Percentiles rank a stretch among this genome's conserved stretches.
phyloP scores from a whole-genome alignment of 2,888 invertebrate species.

The Smittia sp. region DNA sequence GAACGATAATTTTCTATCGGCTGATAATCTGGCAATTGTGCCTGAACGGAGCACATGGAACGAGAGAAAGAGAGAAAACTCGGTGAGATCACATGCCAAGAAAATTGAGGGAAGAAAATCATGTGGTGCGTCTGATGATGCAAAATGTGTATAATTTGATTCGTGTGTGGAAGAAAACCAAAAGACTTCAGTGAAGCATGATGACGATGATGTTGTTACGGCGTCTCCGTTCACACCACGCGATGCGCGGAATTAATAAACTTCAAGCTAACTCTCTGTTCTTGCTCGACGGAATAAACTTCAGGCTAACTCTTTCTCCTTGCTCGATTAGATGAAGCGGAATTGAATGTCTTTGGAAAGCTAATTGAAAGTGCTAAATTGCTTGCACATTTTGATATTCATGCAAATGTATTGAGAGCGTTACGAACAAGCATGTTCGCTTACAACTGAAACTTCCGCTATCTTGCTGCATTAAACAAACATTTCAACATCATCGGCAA shows the following conservation, averaged over 20 bases:
- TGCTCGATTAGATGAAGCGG: too few relatives aligned
- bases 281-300: too few relatives aligned
- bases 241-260: too few relatives aligned
- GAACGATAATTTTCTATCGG: conserved; percentile 56
- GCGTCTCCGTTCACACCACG: background rate
- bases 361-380: too few relatives aligned
- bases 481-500: background rate
- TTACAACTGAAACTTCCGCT: too few relatives aligned
- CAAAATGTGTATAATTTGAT: background rate
- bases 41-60: conserved; percentile 46
- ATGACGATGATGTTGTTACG: too few relatives aligned
- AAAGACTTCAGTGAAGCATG: background rate
- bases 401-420: too few relatives aligned
- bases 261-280: too few relatives aligned
- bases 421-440: too few relatives aligned
- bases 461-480: background rate
- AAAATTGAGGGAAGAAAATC: conserved; percentile 1
- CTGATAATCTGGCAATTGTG: conserved; percentile 56
- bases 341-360: too few relatives aligned
- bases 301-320: too few relatives aligned
- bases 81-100: background rate
- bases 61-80: background rate
- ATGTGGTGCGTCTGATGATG: background rate
- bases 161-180: background rate
- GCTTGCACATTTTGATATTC: too few relatives aligned